Percentiles rank a stretch among this genome's conserved stretches.
phyloP scores from a whole-genome alignment of 2,113 vertebrate genomes.

The Plestiodon gilberti region DNA sequence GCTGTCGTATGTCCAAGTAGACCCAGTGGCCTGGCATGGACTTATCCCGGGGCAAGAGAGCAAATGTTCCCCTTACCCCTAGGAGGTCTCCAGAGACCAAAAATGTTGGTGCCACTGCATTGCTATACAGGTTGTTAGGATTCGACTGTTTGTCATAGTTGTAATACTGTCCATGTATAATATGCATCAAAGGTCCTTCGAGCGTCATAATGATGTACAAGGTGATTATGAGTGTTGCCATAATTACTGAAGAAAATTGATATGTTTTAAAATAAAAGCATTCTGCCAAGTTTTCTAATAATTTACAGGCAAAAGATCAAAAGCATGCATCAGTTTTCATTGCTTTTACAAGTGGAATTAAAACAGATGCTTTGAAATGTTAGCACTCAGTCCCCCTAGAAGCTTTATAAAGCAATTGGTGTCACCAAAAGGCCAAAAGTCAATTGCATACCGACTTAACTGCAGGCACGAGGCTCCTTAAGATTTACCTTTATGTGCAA shows the following conservation, averaged over 20 bases:
- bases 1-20: too few relatives aligned
- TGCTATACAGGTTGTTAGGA: too few relatives aligned
- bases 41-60: too few relatives aligned
- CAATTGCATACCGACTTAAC: constrained; percentile 12
- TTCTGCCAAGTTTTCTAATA: background rate
- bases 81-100: too few relatives aligned
- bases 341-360: constrained; percentile 8
- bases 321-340: background rate
- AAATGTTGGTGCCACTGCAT: too few relatives aligned
- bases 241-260: constrained; percentile 30
- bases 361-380: constrained; percentile 11
- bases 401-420: background rate
- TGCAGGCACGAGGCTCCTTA: background rate
- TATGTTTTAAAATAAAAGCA: constrained; percentile 19
- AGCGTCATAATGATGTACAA: background rate
- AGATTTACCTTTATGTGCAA: background rate
- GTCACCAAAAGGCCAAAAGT: constrained; percentile 17
- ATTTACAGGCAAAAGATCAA: constrained; percentile 23
- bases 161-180: background rate
- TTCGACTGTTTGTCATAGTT: background rate
- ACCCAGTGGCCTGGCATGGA: too few relatives aligned
- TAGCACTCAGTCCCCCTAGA: background rate
- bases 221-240: constrained; percentile 19
- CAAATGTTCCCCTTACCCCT: too few relatives aligned
- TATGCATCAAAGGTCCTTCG: background rate